These are phyloP conservation scores for Mastacembelus armatus DNA, from an alignment of 2,797 vertebrate species.

Conservation along the genomic window DNA sequence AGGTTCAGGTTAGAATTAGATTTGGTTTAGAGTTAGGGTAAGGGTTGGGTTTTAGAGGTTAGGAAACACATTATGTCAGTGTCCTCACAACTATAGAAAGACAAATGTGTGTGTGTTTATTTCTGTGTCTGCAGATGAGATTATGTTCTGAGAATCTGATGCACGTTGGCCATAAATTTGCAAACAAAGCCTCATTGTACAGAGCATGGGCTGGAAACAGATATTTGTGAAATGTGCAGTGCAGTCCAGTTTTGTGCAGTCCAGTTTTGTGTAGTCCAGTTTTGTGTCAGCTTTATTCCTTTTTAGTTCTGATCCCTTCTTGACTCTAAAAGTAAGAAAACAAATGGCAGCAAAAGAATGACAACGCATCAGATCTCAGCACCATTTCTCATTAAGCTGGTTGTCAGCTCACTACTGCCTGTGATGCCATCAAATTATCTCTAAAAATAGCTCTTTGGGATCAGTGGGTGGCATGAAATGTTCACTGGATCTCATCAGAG, in stretches of 20 bases:
- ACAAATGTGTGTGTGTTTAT: conserved; percentile 14
- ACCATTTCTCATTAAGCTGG: conserved; percentile 22
- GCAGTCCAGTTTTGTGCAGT: no score
- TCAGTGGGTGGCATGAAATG: conserved; percentile 1
- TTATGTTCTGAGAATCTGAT: conserved; percentile 30
- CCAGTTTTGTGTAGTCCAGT: not conserved
- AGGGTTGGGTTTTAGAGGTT: no score
- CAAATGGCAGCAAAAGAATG: conserved; percentile 14
- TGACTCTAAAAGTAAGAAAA: not conserved
- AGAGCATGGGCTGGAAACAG: conserved; percentile 1
- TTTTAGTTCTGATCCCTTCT: not conserved
- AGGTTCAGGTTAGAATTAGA: no score
- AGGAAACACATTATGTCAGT: no score
- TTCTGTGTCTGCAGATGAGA: conserved; percentile 30
- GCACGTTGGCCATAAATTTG: conserved; percentile 16
- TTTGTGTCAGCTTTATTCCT: not conserved
- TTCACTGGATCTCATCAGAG: conserved; percentile 13
- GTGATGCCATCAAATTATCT: conserved; percentile 44
- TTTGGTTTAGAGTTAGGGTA: no score
- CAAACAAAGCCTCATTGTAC: conserved; percentile 37
- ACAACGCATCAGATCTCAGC: conserved; percentile 9
- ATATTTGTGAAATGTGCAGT: conserved; percentile 2
- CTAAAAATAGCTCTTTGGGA: conserved; percentile 44
- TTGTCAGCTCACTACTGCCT: conserved; percentile 42
- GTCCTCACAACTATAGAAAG: not conserved